A percentile compares a stretch with the other conserved stretches of the same genome.
These are phyloP conservation scores for Lepus townsendii DNA, from an alignment of 2,797 vertebrate genomes.

Conservation along the genomic window DNA sequence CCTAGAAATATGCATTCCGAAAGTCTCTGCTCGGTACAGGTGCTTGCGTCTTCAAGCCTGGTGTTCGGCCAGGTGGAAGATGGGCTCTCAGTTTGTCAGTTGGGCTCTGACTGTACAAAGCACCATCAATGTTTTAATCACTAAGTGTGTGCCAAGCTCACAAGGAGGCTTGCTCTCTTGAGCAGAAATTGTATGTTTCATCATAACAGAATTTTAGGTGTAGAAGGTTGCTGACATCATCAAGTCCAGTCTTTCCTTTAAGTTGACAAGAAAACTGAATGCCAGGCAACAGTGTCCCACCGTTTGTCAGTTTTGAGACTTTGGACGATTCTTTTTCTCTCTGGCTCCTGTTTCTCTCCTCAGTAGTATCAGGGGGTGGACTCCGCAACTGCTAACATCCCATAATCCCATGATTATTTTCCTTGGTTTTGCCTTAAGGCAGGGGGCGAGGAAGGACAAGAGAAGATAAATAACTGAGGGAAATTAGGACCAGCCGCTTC, in stretches of 20 bases:
- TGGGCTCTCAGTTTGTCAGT: rapidly evolving
- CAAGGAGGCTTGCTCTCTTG: not conserved
- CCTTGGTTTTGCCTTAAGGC: slow-evolving; percentile 55
- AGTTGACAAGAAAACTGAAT: not conserved
- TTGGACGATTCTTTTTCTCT: not conserved
- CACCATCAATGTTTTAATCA: not conserved
- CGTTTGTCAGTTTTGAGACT: not conserved
- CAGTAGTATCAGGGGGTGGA: not conserved
- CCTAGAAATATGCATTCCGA: not conserved
- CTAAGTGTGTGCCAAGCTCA: not conserved
- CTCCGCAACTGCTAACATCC: not conserved
- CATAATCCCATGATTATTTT: slow-evolving; percentile 50
- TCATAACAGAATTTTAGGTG: not conserved
- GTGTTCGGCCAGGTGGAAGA: not conserved
- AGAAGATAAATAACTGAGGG: slow-evolving; percentile 57
- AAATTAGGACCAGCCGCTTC: slow-evolving; percentile 47
- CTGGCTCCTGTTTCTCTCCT: slow-evolving; percentile 22
- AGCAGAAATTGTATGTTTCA: not conserved
- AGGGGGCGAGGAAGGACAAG: not conserved
- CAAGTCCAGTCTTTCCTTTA: not conserved
- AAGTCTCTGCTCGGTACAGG: not conserved
- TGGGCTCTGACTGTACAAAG: not conserved
- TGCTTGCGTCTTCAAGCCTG: not conserved
- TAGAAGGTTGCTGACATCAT: not conserved
- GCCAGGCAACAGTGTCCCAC: not conserved